Evolutionary conservation across 1,140 invertebrate species (phyloP), one percentile per base, ranked within the genome.

Genomic region (Eumaeus atala): DNA sequence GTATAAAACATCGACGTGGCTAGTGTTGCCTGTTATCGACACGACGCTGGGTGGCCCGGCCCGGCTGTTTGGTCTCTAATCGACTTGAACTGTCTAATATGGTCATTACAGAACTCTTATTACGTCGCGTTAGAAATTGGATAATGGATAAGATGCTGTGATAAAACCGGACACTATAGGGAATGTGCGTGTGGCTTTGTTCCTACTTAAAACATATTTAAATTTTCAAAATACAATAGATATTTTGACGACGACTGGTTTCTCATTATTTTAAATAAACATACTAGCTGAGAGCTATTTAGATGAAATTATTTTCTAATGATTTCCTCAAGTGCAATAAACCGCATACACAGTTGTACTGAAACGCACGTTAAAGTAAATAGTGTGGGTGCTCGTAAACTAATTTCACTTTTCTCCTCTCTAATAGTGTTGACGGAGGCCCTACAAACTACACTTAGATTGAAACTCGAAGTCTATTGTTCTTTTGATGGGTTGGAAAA

Each of bases 41-140:
- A 71, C 61, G 60, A 18, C 35, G 47, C 54, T 67, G 75, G 75
- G 77, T 80, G 79, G 77, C 51, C 79, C 61, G 73, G 77, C 75
- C 77, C 76, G 75, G 53, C n/a, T n/a, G 51, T 44, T 9, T 8
- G 17, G 54, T 34, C 60, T 47, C 44, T 52, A 47, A 55, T 49
- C 56, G 61, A 67, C 56, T 61, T 51, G 44, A 64, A 57, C 33
- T 55, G 51, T 64, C 49, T 64, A 62, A 67, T 64, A 67, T 59
- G 54, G 48, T 59, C 64, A 56, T 69, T 68, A 64, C 62, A 67
- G 62, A 70, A 74, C 40, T 44, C 38, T 40, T 40, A 40, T 40
- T 40, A 40, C 38, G 40, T 17, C 14, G 40, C 40, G 40, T 44
- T 44, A 44, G 40, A 44, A 44, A 44, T 44, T 44, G 40, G 14